phyloP scores from a whole-genome alignment of 92 coral and sea anemone genomes.

The Zoanthus gigantus region DNA sequence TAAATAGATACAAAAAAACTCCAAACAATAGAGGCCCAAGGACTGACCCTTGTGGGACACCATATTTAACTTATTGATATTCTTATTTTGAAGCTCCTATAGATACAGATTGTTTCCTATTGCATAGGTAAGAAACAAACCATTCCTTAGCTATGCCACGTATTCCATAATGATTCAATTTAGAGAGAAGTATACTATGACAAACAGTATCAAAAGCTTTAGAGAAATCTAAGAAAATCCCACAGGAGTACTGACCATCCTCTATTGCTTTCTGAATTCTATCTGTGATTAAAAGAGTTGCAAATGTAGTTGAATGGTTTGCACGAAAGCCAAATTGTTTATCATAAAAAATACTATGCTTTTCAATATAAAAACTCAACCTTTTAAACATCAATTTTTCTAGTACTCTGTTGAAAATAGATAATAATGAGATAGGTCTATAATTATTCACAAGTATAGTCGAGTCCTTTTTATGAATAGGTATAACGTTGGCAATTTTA shows the following conservation, averaged over 20 bases:
- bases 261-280: constrained; percentile 47
- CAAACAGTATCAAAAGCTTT: not conserved
- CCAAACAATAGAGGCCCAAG: not conserved
- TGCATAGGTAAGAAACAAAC: too few species aligned
- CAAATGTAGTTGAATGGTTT: constrained; percentile 25
- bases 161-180: constrained; percentile 8
- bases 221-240: not conserved
- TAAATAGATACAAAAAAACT: constrained; percentile 1
- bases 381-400: not conserved
- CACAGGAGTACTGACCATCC: constrained; percentile 39
- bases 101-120: too few species aligned
- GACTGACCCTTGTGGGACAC: too few species aligned
- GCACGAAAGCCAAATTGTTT: constrained; percentile 1
- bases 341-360: not conserved
- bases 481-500: too few species aligned
- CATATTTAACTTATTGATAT: too few species aligned
- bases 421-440: not conserved
- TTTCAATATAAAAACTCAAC: not conserved
- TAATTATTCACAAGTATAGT: not conserved
- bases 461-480: too few species aligned
- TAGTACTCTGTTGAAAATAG: not conserved
- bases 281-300: constrained; percentile 21
- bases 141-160: not conserved
- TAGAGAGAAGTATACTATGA: not conserved
- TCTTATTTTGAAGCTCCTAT: too few species aligned